Conservation (phyloP, 2,113 vertebrate species). For the Patagioenas fasciata region DNA sequence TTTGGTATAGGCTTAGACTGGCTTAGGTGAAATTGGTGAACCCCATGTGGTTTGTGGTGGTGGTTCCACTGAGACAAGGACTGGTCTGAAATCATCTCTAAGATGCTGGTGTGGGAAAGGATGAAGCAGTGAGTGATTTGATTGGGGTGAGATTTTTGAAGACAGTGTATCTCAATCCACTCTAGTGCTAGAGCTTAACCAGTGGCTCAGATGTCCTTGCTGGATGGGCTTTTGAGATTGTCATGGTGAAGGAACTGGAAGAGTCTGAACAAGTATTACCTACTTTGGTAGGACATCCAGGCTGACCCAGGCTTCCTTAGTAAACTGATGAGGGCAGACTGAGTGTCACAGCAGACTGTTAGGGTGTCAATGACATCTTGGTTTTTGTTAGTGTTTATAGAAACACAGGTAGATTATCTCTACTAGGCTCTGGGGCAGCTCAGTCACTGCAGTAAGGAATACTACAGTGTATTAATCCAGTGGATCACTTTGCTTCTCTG, state of each 20-base stretch:
- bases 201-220: rapidly evolving
- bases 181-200: background rate
- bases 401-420: background rate
- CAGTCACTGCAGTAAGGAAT: background rate
- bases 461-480: background rate
- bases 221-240: background rate
- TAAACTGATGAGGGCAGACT: background rate
- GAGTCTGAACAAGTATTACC: background rate
- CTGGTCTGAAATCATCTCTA: background rate
- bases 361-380: background rate
- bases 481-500: background rate
- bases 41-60: background rate
- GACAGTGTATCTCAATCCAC: background rate
- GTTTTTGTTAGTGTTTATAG: background rate
- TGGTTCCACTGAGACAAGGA: background rate
- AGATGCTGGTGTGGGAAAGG: background rate
- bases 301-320: background rate
- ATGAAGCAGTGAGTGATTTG: background rate
- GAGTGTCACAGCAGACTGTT: background rate
- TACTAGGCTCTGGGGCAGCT: background rate
- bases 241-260: background rate
- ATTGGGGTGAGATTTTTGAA: background rate
- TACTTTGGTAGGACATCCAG: background rate
- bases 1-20: background rate
- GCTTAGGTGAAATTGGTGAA: background rate